Conservation (phyloP, 2,888 invertebrate genomes). For the Heteropelma amictum region DNA sequence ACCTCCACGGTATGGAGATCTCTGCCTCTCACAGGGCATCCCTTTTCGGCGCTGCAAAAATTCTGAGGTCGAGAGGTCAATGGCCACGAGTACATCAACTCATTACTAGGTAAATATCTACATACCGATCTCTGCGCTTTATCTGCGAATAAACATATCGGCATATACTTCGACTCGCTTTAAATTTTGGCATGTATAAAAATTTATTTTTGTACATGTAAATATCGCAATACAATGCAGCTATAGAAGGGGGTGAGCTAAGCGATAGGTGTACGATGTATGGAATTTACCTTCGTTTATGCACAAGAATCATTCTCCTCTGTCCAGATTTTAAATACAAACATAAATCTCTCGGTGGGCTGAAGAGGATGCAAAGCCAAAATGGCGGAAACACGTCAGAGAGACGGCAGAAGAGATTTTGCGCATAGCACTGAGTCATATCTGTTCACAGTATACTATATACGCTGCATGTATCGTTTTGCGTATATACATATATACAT, state of each 20-base stretch:
- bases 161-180: too few species aligned
- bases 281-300: too few species aligned
- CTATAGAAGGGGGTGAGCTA: too few species aligned
- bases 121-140: neutral
- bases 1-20: conserved; percentile 80
- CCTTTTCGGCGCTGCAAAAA: conserved; percentile 82
- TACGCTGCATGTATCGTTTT: too few species aligned
- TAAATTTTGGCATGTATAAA: too few species aligned
- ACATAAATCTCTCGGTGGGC: conserved; percentile 61
- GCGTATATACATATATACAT: too few species aligned
- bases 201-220: too few species aligned
- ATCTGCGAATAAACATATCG: neutral
- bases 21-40: conserved; percentile 80
- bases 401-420: neutral
- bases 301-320: too few species aligned
- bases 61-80: conserved; percentile 83
- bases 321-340: conserved; percentile 67
- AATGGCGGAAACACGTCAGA: conserved; percentile 16
- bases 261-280: too few species aligned
- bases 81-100: conserved; percentile 83
- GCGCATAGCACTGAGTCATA: neutral
- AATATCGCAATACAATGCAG: too few species aligned
- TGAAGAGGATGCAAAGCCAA: conserved; percentile 20
- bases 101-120: conserved; percentile 80
- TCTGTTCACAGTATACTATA: neutral